phyloP scores from a whole-genome alignment of 2,113 vertebrate genomes.

The Erinaceus europaeus region DNA sequence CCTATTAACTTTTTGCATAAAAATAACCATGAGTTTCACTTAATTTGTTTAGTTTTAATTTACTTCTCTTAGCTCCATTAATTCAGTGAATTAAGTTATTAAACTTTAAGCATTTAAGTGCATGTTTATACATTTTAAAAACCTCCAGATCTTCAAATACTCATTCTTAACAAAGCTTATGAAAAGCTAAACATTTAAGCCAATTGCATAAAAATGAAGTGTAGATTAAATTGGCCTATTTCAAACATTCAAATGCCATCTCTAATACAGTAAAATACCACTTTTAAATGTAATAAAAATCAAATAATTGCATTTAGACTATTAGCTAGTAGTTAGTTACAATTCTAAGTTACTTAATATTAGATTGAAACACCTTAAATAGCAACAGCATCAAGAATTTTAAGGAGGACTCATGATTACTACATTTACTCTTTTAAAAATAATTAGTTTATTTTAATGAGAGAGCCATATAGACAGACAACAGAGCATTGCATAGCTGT shows the following conservation, averaged over 20 bases:
- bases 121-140: background rate
- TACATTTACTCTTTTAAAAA: background rate
- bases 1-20: background rate
- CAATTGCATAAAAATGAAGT: background rate
- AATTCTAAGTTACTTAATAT: background rate
- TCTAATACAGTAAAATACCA: background rate
- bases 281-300: background rate
- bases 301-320: background rate
- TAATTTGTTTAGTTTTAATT: background rate
- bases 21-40: background rate
- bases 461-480: too few relatives aligned
- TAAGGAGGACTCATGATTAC: background rate
- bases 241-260: background rate
- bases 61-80: background rate
- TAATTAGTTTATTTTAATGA: too few relatives aligned
- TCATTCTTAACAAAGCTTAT: background rate
- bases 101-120: background rate
- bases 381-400: background rate
- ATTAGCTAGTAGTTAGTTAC: background rate
- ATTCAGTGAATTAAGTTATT: background rate
- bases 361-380: background rate
- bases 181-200: constrained; percentile 4
- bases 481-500: too few relatives aligned
- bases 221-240: background rate
- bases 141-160: background rate